Evolutionary conservation across 2,888 invertebrate species (phyloP).

Genomic region (Kuschelorhynchus macadamiae): DNA sequence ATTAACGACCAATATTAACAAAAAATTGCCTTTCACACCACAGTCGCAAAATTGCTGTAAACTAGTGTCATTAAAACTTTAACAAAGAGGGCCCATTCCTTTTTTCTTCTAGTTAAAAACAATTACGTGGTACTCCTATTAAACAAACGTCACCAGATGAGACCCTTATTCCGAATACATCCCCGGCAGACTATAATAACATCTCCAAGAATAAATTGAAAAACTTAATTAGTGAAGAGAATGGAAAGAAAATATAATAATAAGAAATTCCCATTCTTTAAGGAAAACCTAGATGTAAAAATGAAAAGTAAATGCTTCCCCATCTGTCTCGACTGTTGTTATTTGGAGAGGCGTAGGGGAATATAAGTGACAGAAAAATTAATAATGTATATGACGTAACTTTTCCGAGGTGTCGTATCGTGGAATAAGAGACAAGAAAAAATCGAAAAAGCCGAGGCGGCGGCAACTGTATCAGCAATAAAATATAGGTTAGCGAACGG

Average conservation of each 20-base stretch:
- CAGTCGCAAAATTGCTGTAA: too few relatives aligned
- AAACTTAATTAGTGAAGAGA: constrained; percentile 29
- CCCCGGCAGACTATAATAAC: too few relatives aligned
- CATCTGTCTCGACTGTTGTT: constrained; percentile 32
- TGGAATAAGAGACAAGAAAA: constrained; percentile 23
- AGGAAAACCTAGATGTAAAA: constrained; percentile 28
- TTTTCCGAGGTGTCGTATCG: constrained; percentile 28
- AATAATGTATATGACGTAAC: constrained; percentile 38
- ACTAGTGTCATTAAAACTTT: too few relatives aligned
- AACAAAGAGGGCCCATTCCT: too few relatives aligned
- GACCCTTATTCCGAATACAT: too few relatives aligned
- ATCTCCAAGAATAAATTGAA: constrained; percentile 3
- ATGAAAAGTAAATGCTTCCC: constrained; percentile 30
- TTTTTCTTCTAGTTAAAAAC: too few relatives aligned
- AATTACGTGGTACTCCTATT: too few relatives aligned
- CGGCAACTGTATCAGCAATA: too few relatives aligned
- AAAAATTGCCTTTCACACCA: too few relatives aligned
- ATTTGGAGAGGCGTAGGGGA: constrained; percentile 17
- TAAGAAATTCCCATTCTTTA: constrained; percentile 25
- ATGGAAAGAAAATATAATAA: constrained; percentile 38
- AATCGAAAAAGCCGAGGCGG: background rate
- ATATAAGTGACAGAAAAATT: constrained; percentile 34
- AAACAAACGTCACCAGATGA: too few relatives aligned
- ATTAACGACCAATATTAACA: too few relatives aligned
- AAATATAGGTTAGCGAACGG: too few relatives aligned